Base-by-base conservation (phyloP, 2,797 vertebrate species). In the Channallabes apus region DNA sequence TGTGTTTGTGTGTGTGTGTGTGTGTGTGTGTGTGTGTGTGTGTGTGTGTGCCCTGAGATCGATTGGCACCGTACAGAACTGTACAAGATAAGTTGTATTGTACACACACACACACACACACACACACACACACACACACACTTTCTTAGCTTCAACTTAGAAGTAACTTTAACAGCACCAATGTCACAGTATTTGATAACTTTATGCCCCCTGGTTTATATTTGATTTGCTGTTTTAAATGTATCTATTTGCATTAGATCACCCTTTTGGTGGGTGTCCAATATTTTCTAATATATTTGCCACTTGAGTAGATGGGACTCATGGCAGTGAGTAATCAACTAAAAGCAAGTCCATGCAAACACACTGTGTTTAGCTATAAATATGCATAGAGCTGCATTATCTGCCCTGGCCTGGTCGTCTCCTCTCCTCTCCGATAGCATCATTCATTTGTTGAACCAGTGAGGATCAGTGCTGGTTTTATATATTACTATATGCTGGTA, bases 391-490 rank as follows among this genome's bases (percentile, higher is more conserved):
- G 18, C 81, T 88, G 88, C 82, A 65, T 90, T 91, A 92, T 92
- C 91, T 92, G 82, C 35, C 65, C 85, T 82, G 85, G 88, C 83
- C 85, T 88, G 18, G 80, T 86, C 76, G 65, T 78, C 80, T n/a
- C 69, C 54, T 54, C 62, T 88, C 79, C 88, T n/a, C n/a, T n/a
- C n/a, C n/a, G 89, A 91, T 91, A 92, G 90, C 87, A 87, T 89
- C 90, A 87, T 90, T 93, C 92, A 95, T 94, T 94, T 93, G 90
- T 92, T 91, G 91, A 93, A 89, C 90, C 91, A 90, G 85, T 92
- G 91, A 88, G 65, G 72, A 89, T 89, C 87, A 82, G 69, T 81
- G 85, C 68, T 89, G 83, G 89, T 82, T 86, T 82, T 80, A 79
- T 83, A 86, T 80, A 68, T 80, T 73, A 73, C 54, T 84, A n/a